Conservation (phyloP, 2,888 invertebrate species). For the Catonia carolina region DNA sequence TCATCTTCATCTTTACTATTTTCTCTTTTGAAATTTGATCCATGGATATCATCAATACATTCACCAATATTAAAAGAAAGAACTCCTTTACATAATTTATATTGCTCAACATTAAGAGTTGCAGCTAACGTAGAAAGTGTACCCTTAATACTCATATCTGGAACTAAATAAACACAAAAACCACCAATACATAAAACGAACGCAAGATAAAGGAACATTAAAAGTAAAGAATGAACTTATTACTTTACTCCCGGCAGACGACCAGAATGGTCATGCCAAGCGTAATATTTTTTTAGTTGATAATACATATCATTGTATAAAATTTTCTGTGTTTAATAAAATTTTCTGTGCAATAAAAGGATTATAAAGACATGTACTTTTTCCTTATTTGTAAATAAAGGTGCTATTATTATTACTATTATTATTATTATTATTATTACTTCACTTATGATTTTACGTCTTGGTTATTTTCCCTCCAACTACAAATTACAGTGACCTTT, state of each 20-base stretch:
- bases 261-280: too few relatives aligned
- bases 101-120: constrained; percentile 75
- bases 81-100: constrained; percentile 79
- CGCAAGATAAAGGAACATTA: constrained; percentile 11
- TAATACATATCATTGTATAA: too few relatives aligned
- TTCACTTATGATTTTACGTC: too few relatives aligned
- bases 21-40: neutral
- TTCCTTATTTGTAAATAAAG: too few relatives aligned
- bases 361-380: too few relatives aligned
- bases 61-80: constrained; percentile 87
- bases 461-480: too few relatives aligned
- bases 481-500: too few relatives aligned
- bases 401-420: too few relatives aligned
- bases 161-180: constrained; percentile 45
- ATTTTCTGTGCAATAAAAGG: too few relatives aligned
- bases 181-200: constrained; percentile 15
- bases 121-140: constrained; percentile 78
- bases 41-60: constrained; percentile 58
- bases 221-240: neutral
- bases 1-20: neutral
- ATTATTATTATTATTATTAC: too few relatives aligned
- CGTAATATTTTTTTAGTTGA: neutral
- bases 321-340: too few relatives aligned
- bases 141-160: constrained; percentile 80
- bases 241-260: too few relatives aligned